These are phyloP conservation scores for Xiphophorus birchmanni DNA, from an alignment of 2,797 vertebrate species.

Conservation along the genomic window DNA sequence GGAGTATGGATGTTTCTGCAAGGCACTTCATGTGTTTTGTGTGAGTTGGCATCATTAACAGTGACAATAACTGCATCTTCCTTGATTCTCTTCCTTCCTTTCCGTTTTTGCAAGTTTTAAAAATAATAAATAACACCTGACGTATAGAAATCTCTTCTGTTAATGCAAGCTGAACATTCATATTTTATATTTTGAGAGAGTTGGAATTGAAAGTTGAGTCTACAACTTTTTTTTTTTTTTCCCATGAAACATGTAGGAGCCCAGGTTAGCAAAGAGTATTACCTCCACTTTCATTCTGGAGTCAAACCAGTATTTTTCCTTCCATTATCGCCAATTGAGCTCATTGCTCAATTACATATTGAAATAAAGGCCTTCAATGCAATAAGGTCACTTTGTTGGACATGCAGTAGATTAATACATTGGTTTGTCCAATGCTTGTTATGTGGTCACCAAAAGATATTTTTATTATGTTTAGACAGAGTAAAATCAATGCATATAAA, in stretches of 20 bases:
- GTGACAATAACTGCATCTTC: background rate
- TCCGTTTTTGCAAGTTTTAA: background rate
- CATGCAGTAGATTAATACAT: background rate
- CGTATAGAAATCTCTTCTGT: no score
- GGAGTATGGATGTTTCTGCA: background rate
- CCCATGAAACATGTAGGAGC: background rate
- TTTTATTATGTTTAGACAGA: background rate
- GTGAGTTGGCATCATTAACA: background rate
- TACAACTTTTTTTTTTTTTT: background rate
- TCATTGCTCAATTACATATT: background rate
- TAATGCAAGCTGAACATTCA: background rate
- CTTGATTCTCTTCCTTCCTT: no score
- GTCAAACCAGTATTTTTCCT: background rate
- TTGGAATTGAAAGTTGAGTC: background rate
- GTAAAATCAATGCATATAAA: background rate
- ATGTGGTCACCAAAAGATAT: background rate
- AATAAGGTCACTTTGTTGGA: background rate
- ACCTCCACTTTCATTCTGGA: background rate
- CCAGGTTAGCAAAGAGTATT: background rate
- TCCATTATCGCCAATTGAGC: background rate
- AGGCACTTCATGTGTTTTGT: background rate
- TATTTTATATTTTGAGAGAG: background rate
- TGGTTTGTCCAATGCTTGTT: background rate
- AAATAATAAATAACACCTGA: background rate
- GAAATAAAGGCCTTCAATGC: background rate